Conservation (phyloP, 2,113 vertebrate genomes). For the Oxygymnocypris stewartii region DNA sequence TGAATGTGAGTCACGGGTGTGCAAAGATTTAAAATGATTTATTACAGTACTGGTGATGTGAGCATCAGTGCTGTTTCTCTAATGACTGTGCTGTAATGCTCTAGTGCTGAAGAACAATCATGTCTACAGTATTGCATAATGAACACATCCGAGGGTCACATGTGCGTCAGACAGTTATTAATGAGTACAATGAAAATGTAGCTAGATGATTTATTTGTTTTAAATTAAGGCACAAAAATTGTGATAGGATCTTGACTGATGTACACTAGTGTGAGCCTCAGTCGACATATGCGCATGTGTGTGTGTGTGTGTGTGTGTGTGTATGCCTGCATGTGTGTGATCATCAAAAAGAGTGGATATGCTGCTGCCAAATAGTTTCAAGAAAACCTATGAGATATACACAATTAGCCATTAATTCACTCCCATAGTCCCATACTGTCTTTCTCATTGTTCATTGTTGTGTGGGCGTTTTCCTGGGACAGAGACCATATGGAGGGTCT, state of each 20-base stretch:
- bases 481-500: conserved; percentile 36
- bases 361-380: not conserved
- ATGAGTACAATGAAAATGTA: not conserved
- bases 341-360: not conserved
- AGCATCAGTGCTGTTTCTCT: not conserved
- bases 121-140: conserved; percentile 35
- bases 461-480: conserved; percentile 28
- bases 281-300: not conserved
- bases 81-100: conserved; percentile 29
- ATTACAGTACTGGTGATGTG: not conserved
- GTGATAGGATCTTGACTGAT: not conserved
- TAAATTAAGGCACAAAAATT: not conserved
- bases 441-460: conserved; percentile 35
- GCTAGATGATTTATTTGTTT: not conserved
- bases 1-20: too few species aligned
- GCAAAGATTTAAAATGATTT: too few species aligned
- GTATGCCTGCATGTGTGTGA: too few species aligned
- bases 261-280: too few species aligned
- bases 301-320: not conserved
- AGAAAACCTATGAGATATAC: not conserved
- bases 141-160: conserved; percentile 9
- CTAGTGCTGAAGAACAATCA: conserved; percentile 24
- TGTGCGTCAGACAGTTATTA: not conserved
- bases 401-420: not conserved
- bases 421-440: not conserved